Percentiles rank a stretch among this genome's conserved stretches.
These are phyloP conservation scores for Botia kubotai DNA, from an alignment of 2,797 vertebrate genomes.

Conservation along the genomic window DNA sequence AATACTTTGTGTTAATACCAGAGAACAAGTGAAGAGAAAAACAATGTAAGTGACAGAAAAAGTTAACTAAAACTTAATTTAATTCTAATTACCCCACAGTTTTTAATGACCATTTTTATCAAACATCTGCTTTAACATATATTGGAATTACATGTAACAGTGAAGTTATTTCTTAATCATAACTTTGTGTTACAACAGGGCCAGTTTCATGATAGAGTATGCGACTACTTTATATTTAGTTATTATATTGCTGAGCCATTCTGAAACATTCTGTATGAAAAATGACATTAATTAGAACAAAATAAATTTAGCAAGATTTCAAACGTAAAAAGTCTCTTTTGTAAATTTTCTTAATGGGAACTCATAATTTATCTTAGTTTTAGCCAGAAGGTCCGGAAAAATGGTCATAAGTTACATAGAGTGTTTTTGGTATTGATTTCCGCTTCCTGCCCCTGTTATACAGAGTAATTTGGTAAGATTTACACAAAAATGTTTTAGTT, in stretches of 20 bases:
- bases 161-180: not conserved
- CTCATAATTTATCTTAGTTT: constrained; percentile 53
- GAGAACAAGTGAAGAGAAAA: not conserved
- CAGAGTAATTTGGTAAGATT: constrained; percentile 64
- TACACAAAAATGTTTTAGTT: constrained; percentile 66
- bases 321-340: not conserved
- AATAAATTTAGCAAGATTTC: constrained; percentile 7
- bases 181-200: not conserved
- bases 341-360: constrained; percentile 25
- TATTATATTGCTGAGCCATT: not conserved
- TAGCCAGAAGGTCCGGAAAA: constrained; percentile 60
- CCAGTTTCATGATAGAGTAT: not conserved
- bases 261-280: no score
- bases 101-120: not conserved
- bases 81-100: not conserved
- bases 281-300: no score
- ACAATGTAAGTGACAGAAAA: not conserved
- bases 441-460: constrained; percentile 58
- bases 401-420: constrained; percentile 61
- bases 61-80: not conserved
- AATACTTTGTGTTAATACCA: not conserved
- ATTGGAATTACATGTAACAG: not conserved
- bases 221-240: not conserved
- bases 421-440: constrained; percentile 63
- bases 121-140: no score